Conservation (phyloP, 53 echinoderm and acorn worm species). For the Arbacia lixula region DNA sequence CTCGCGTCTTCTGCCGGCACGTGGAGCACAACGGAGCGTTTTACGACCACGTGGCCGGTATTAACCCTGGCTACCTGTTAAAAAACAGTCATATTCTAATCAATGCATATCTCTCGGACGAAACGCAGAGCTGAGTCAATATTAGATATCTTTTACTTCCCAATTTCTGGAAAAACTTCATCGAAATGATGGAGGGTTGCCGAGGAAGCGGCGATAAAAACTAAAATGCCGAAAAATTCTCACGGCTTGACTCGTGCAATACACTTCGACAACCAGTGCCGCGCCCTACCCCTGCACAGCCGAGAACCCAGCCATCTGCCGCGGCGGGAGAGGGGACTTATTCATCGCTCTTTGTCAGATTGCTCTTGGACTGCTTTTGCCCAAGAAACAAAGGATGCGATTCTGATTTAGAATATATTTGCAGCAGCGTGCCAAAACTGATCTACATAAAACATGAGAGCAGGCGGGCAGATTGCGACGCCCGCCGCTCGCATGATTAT, state of each 20-base stretch:
- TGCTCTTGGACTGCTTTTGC: constrained; percentile 49
- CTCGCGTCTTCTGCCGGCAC: constrained; percentile 43
- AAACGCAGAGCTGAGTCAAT: constrained; percentile 47
- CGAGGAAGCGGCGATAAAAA: constrained; percentile 51
- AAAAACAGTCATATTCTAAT: constrained; percentile 60
- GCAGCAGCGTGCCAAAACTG: constrained; percentile 57
- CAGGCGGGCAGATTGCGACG: constrained; percentile 59
- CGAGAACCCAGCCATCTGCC: constrained; percentile 42
- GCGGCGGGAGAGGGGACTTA: constrained; percentile 34
- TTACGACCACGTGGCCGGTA: constrained; percentile 34
- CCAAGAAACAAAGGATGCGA: constrained; percentile 56
- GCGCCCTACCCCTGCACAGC: constrained; percentile 25
- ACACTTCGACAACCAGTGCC: constrained; percentile 47
- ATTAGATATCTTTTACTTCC: constrained; percentile 47
- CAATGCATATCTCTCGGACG: constrained; percentile 45
- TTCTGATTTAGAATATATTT: constrained; percentile 58
- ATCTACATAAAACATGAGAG: constrained; percentile 64
- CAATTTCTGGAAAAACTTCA: constrained; percentile 10
- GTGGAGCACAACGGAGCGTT: constrained; percentile 34
- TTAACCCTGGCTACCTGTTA: constrained; percentile 52
- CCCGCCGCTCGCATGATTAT: constrained; percentile 30
- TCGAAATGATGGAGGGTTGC: constrained; percentile 43
- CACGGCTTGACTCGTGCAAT: constrained; percentile 33
- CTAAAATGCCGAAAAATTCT: constrained; percentile 63
- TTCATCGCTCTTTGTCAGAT: constrained; percentile 55